Conservation (phyloP, 2,797 vertebrate genomes). For the Anisognathus igniventris region DNA sequence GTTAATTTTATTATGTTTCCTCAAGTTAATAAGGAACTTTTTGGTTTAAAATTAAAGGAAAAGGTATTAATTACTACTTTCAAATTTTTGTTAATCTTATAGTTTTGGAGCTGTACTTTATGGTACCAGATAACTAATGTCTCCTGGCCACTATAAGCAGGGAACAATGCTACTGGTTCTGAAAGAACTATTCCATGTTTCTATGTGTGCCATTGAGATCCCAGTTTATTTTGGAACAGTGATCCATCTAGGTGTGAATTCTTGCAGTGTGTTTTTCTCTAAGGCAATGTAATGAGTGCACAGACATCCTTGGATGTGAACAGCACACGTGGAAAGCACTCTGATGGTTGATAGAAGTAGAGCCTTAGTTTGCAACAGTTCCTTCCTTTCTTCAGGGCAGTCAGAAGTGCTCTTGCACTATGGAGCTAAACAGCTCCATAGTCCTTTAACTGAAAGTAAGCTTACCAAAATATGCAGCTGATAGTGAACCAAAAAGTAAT, state of each 20-base stretch:
- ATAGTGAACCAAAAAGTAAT: background rate
- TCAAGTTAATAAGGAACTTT: background rate
- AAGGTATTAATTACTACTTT: background rate
- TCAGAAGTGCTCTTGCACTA: background rate
- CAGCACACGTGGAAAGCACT: background rate
- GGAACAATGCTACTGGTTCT: background rate
- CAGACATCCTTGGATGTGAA: background rate
- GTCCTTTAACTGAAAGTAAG: background rate
- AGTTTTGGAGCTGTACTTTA: background rate
- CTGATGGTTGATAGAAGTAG: background rate
- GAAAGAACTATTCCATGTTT: background rate
- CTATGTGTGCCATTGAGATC: background rate
- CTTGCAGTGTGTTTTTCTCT: background rate
- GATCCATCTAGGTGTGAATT: background rate
- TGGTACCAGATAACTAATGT: background rate
- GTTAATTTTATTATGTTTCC: background rate
- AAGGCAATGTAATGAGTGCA: background rate
- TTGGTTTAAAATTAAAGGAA: background rate
- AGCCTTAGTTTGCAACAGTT: background rate
- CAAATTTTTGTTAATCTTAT: background rate
- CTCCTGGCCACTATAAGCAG: background rate
- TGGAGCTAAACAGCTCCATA: background rate
- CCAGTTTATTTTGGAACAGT: background rate
- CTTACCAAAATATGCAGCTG: background rate
- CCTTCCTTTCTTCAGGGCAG: background rate